Evolutionary conservation across 2,888 invertebrate species (phyloP).

Genomic region (Toxonevra muliebris): DNA sequence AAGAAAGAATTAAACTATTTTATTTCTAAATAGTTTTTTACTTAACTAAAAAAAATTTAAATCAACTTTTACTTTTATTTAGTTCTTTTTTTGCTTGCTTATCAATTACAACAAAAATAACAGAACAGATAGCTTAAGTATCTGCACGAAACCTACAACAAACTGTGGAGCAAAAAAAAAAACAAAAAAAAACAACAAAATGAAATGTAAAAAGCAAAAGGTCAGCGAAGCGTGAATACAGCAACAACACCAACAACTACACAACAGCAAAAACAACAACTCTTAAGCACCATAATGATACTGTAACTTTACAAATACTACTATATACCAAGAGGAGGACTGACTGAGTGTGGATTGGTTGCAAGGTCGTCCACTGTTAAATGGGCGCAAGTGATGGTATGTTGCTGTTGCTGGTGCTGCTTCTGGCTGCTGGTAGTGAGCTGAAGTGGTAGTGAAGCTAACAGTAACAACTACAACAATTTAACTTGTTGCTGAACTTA

Average conservation of each 20-base stretch:
- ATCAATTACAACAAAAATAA: constrained; percentile 6
- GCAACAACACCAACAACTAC: constrained; percentile 21
- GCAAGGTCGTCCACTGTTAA: constrained; percentile 62
- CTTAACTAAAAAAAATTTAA: neutral
- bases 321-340: too few species aligned
- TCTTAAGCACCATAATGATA: constrained; percentile 4
- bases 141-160: constrained; percentile 26
- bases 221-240: constrained; percentile 20
- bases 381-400: constrained; percentile 32
- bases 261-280: constrained; percentile 13
- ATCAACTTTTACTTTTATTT: constrained; percentile 24
- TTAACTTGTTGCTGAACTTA: neutral
- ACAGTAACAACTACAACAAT: constrained; percentile 17
- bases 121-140: constrained; percentile 5
- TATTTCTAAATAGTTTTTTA: neutral
- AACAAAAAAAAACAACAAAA: neutral
- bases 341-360: constrained; percentile 53
- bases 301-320: too few species aligned
- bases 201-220: constrained; percentile 11
- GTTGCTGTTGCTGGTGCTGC: neutral
- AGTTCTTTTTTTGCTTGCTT: constrained; percentile 4
- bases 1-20: neutral
- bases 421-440: constrained; percentile 3
- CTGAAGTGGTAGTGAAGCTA: constrained; percentile 10
- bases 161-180: constrained; percentile 14